These are phyloP conservation scores for Echinometra lucunter DNA, from an alignment of 53 echinoderm and acorn worm genomes.

Conservation along the genomic window DNA sequence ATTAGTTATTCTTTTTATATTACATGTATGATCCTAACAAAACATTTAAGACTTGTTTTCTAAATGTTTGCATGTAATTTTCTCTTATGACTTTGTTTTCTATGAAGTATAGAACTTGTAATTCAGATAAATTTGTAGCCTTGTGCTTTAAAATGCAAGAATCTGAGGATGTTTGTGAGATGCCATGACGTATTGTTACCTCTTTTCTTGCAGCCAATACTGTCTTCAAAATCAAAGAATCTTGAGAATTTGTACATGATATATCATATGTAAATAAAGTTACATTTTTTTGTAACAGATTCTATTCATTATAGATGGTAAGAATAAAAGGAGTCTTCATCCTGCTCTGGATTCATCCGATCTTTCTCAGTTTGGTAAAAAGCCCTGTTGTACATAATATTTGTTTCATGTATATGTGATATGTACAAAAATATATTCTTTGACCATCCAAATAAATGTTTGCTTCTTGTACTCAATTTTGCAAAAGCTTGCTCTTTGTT, in stretches of 20 bases:
- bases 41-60: too few species aligned
- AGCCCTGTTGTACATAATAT: background rate
- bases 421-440: background rate
- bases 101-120: background rate
- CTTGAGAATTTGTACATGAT: background rate
- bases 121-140: background rate
- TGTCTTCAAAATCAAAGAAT: background rate
- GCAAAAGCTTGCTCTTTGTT: background rate
- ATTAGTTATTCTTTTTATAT: too few species aligned
- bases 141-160: background rate
- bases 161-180: background rate
- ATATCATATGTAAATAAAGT: background rate
- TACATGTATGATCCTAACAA: too few species aligned
- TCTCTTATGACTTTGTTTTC: too few species aligned
- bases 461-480: background rate
- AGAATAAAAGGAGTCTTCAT: background rate
- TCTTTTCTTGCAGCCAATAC: background rate
- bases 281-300: background rate
- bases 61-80: too few species aligned
- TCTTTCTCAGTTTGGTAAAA: background rate
- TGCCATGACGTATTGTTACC: too few species aligned
- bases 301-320: background rate
- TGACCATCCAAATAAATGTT: slow-evolving; percentile 22
- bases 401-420: slow-evolving; percentile 11
- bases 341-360: background rate